phyloP scores from a whole-genome alignment of 2,797 vertebrate species.

The Denticeps clupeoides region DNA sequence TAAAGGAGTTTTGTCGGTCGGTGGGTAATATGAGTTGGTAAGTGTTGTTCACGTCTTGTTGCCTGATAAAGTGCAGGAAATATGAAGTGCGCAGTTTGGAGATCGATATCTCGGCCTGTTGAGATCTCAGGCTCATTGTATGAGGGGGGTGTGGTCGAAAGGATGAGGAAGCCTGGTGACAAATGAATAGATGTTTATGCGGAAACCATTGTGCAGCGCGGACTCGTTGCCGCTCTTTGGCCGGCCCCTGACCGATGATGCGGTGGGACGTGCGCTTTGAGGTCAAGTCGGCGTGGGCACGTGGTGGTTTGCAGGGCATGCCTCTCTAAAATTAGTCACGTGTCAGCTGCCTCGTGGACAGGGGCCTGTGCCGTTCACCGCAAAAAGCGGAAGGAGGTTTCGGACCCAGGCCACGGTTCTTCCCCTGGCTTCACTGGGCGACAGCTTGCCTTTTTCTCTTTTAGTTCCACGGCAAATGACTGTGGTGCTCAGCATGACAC shows the following conservation, averaged over 20 bases:
- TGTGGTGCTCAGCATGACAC: no score
- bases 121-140: neutral
- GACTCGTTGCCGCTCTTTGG: no score
- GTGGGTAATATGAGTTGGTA: no score
- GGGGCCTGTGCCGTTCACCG: neutral
- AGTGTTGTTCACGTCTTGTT: no score
- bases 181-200: neutral
- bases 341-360: slow-evolving; percentile 4
- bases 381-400: neutral
- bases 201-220: neutral
- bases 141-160: neutral
- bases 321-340: slow-evolving; percentile 12
- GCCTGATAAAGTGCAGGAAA: no score
- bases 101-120: no score
- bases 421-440: neutral
- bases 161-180: neutral
- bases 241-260: no score
- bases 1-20: no score
- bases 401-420: no score
- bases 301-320: neutral
- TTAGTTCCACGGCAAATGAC: neutral
- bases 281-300: slow-evolving; percentile 1
- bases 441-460: no score
- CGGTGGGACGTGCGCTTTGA: slow-evolving; percentile 3
- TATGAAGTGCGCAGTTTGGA: no score